Evolutionary conservation across 2,888 invertebrate species (phyloP).

Genomic region (Crocallis elinguaria): DNA sequence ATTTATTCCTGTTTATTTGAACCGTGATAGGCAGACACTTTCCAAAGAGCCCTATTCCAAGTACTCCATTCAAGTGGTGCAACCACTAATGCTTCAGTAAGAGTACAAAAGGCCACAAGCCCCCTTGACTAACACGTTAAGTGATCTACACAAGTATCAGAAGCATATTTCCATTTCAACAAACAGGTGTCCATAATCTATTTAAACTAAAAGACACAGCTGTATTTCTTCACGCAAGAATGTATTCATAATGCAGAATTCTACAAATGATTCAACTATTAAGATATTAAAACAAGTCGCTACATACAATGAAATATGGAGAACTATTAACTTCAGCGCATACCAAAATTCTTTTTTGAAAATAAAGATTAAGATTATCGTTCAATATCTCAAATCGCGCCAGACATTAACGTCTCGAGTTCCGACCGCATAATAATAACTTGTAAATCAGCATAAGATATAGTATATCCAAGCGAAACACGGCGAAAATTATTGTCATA

Average conservation of each 20-base stretch:
- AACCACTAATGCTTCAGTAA: slow-evolving; percentile 22
- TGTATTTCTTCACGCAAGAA: background rate
- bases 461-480: slow-evolving; percentile 26
- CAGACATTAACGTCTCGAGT: slow-evolving; percentile 46
- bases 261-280: slow-evolving; percentile 28
- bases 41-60: background rate
- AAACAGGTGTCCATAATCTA: background rate
- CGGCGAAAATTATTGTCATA: slow-evolving; percentile 44
- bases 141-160: slow-evolving; percentile 18
- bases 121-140: slow-evolving; percentile 33
- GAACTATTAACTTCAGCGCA: slow-evolving; percentile 35
- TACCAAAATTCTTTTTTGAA: slow-evolving; percentile 44
- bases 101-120: slow-evolving; percentile 26
- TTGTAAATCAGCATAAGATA: slow-evolving; percentile 46
- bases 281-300: slow-evolving; percentile 36
- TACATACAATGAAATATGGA: slow-evolving; percentile 39
- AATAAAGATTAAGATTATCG: slow-evolving; percentile 52
- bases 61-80: slow-evolving; percentile 4
- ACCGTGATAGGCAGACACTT: background rate
- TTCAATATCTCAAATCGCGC: slow-evolving; percentile 50
- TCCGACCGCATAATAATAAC: slow-evolving; percentile 52
- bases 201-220: slow-evolving; percentile 10
- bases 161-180: background rate
- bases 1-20: too few species aligned
- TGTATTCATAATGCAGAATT: slow-evolving; percentile 1